Conservation (phyloP, 1,140 invertebrate species). For the Conopomorpha cramerella region DNA sequence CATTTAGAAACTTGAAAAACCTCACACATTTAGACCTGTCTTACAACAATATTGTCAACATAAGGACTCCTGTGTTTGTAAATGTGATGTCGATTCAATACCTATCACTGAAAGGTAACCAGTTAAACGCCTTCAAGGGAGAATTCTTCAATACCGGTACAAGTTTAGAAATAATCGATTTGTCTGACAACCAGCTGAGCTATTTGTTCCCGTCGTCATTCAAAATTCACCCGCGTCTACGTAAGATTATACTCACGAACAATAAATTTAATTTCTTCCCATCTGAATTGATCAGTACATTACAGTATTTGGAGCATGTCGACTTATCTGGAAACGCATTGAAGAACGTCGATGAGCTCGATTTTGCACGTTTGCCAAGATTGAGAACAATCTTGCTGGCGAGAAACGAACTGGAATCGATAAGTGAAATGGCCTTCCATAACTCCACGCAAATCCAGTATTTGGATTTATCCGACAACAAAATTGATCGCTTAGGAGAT, state of each 20-base stretch:
- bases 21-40: conserved; percentile 74
- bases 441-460: conserved; percentile 87
- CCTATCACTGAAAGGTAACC: conserved; percentile 72
- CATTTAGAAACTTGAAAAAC: conserved; percentile 75
- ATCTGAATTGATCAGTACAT: conserved; percentile 74
- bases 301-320: conserved; percentile 75
- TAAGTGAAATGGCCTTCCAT: conserved; percentile 86
- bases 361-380: conserved; percentile 79
- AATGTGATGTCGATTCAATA: conserved; percentile 71
- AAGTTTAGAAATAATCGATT: conserved; percentile 72
- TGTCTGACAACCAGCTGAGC: conserved; percentile 76
- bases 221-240: conserved; percentile 76
- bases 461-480: conserved; percentile 77
- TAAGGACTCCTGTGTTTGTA: conserved; percentile 70
- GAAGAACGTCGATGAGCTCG: conserved; percentile 78
- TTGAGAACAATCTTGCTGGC: conserved; percentile 71
- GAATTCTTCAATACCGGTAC: conserved; percentile 77
- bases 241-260: conserved; percentile 67
- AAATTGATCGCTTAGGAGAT: conserved; percentile 75
- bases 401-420: conserved; percentile 75
- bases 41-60: conserved; percentile 75
- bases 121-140: conserved; percentile 76
- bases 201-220: conserved; percentile 83
- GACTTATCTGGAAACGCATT: conserved; percentile 79
- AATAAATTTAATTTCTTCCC: conserved; percentile 85